A percentile compares a stretch with the other conserved stretches of the same genome.
These are phyloP conservation scores for Rhabdornis inornatus DNA, from an alignment of 2,113 vertebrate genomes.

Conservation along the genomic window DNA sequence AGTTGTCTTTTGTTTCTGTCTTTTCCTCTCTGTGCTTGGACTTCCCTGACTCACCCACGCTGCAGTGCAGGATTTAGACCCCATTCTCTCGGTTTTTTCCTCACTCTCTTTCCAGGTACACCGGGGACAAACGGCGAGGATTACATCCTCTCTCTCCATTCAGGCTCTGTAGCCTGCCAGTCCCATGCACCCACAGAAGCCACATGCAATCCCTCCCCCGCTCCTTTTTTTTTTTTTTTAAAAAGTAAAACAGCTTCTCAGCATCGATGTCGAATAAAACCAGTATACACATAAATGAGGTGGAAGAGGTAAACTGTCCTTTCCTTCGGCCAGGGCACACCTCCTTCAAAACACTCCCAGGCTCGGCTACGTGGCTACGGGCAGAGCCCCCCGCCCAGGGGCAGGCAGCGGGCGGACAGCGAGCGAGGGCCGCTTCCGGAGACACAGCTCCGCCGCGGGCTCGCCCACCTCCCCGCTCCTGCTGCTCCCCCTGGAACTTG, in stretches of 20 bases:
- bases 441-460: neutral
- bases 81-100: neutral
- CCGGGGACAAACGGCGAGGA: neutral
- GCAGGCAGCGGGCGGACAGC: neutral
- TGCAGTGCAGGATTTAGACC: neutral
- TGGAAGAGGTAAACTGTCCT: rapidly evolving
- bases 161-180: neutral
- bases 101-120: neutral
- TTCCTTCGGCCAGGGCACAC: neutral
- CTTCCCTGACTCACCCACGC: neutral
- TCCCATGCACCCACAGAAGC: neutral
- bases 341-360: too few species aligned
- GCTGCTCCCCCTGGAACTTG: neutral
- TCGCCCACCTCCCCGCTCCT: neutral
- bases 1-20: too few species aligned
- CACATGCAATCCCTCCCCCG: neutral
- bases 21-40: neutral
- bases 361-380: neutral
- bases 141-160: neutral
- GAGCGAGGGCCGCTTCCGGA: neutral
- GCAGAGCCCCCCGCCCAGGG: neutral
- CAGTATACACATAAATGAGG: neutral
- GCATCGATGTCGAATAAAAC: neutral
- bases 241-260: neutral
- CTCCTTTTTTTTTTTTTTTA: neutral